These are phyloP conservation scores for Pygocentrus nattereri DNA, from an alignment of 2,797 vertebrate species.

Conservation along the genomic window DNA sequence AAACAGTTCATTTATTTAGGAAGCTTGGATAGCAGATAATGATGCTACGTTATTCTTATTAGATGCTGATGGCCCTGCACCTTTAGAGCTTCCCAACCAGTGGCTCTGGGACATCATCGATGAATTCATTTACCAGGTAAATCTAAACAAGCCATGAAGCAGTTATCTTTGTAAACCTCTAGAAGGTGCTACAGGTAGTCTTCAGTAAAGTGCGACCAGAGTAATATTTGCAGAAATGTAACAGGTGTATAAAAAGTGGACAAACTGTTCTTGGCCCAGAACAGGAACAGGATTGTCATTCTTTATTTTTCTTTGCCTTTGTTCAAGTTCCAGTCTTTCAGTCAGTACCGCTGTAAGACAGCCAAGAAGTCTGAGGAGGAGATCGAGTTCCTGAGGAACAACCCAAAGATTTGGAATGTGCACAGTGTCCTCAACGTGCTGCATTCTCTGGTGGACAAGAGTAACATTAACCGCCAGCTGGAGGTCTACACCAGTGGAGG, in stretches of 20 bases:
- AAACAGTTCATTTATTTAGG: too few species aligned
- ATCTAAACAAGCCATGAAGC: neutral
- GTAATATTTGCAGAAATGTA: neutral
- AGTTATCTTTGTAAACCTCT: neutral
- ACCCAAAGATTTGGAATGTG: constrained; percentile 99
- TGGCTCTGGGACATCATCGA: constrained; percentile 99
- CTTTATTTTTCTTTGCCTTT: neutral
- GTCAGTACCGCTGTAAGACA: constrained; percentile 98
- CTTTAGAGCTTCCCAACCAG: constrained; percentile 96
- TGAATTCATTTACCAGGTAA: constrained; percentile 98
- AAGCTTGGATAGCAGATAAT: neutral
- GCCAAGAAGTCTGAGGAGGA: constrained; percentile 98
- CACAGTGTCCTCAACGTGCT: constrained; percentile 98
- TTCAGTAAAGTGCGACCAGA: too few species aligned
- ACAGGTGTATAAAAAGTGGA: neutral
- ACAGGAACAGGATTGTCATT: neutral
- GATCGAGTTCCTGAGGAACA: constrained; percentile 96
- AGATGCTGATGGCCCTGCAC: constrained; percentile 98
- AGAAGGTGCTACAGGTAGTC: neutral
- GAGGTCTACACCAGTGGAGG: constrained; percentile 99
- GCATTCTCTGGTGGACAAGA: constrained; percentile 97
- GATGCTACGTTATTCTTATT: constrained; percentile 36
- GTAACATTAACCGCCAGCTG: constrained; percentile 98
- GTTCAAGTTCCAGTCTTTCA: constrained; percentile 95
- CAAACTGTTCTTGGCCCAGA: neutral